These are phyloP conservation scores for Emydocephalus ijimae DNA, from an alignment of 2,113 vertebrate species.

Conservation along the genomic window DNA sequence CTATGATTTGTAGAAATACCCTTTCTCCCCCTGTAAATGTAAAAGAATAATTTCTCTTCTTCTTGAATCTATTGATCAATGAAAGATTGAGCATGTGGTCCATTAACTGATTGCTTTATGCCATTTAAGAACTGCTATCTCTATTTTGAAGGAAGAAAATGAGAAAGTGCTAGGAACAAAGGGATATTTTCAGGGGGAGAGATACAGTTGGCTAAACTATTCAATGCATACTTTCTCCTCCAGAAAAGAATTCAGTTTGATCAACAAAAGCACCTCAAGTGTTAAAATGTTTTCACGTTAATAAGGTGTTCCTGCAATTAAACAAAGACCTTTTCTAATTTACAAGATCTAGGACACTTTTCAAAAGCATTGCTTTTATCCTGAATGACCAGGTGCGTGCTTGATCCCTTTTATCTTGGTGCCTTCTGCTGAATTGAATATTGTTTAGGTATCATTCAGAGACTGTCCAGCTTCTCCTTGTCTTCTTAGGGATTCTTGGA, in stretches of 20 bases:
- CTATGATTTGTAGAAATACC: background rate
- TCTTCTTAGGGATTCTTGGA: constrained; percentile 23
- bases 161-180: background rate
- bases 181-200: background rate
- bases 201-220: background rate
- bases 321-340: background rate
- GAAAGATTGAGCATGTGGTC: background rate
- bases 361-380: background rate
- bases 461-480: background rate
- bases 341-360: background rate
- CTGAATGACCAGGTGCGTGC: rapidly evolving
- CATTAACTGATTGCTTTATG: background rate
- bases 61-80: background rate
- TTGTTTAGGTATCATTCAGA: background rate
- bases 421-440: background rate
- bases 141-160: background rate
- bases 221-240: background rate
- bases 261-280: background rate
- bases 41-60: background rate
- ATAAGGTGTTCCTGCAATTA: background rate
- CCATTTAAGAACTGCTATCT: background rate
- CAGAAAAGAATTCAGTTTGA: background rate
- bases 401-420: background rate
- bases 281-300: background rate
- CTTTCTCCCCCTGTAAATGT: background rate